Percentiles rank a stretch among this genome's conserved stretches.
Evolutionary conservation across 2,888 invertebrate species (phyloP).

Genomic region (Heliconius cydno): DNA sequence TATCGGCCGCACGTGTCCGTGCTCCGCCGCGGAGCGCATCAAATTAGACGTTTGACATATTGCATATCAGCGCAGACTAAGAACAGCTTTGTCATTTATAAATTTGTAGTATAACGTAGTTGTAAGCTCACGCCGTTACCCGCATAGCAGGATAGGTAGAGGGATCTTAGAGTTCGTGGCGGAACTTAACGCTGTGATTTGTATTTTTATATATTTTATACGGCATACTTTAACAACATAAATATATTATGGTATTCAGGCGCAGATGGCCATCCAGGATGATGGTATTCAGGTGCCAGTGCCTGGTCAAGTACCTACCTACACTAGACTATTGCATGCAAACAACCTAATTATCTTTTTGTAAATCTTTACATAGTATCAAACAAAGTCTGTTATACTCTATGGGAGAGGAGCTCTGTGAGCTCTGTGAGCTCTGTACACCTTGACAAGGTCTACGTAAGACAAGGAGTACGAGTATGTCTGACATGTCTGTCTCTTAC

Average conservation of each 20-base stretch:
- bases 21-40: constrained; percentile 17
- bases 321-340: no score
- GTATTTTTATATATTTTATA: not conserved
- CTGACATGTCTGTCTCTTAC: no score
- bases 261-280: no score
- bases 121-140: not conserved
- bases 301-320: no score
- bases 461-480: no score
- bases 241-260: not conserved
- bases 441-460: no score
- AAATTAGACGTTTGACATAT: constrained; percentile 20
- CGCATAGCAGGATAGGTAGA: not conserved
- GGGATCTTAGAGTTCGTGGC: not conserved
- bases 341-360: no score
- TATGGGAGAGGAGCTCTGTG: no score
- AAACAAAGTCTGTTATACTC: no score
- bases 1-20: constrained; percentile 72
- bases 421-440: no score
- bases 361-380: no score
- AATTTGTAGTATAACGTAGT: not conserved
- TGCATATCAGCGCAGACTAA: not conserved
- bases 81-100: not conserved
- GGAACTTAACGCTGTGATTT: not conserved
- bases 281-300: not conserved
- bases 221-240: not conserved